Conservation (phyloP, 2,113 vertebrate genomes). For the Sialia sialis region DNA sequence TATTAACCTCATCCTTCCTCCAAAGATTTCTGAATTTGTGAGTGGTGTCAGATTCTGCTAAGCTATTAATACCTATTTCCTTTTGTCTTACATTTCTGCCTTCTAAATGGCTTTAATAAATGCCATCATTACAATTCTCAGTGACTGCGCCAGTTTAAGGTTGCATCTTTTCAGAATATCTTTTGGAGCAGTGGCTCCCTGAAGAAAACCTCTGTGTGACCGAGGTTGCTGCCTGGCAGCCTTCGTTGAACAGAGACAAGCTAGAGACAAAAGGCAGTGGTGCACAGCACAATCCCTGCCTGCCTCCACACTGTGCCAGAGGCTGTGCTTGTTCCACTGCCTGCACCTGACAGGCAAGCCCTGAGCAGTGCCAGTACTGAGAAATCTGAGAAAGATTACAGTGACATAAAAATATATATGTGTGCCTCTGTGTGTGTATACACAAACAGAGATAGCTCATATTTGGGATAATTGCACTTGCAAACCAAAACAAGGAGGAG, state of each 20-base stretch:
- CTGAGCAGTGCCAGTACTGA: background rate
- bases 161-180: background rate
- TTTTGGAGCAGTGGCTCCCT: background rate
- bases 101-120: background rate
- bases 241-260: background rate
- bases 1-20: background rate
- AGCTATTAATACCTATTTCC: background rate
- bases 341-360: background rate
- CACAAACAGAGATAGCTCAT: background rate
- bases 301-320: background rate
- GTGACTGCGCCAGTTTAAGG: background rate
- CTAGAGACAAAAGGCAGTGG: constrained; percentile 13
- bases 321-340: background rate
- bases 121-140: background rate
- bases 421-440: background rate
- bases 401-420: accelerated
- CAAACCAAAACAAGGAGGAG: background rate
- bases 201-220: background rate
- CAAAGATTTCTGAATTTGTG: background rate
- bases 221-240: background rate
- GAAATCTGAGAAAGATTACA: background rate
- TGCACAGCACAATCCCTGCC: background rate
- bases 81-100: background rate
- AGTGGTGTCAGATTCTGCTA: background rate
- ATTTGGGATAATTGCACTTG: background rate